Evolutionary conservation across 1,140 invertebrate genomes (phyloP), one percentile per base, ranked within the genome.

Genomic region (Drosophila nikananu): DNA sequence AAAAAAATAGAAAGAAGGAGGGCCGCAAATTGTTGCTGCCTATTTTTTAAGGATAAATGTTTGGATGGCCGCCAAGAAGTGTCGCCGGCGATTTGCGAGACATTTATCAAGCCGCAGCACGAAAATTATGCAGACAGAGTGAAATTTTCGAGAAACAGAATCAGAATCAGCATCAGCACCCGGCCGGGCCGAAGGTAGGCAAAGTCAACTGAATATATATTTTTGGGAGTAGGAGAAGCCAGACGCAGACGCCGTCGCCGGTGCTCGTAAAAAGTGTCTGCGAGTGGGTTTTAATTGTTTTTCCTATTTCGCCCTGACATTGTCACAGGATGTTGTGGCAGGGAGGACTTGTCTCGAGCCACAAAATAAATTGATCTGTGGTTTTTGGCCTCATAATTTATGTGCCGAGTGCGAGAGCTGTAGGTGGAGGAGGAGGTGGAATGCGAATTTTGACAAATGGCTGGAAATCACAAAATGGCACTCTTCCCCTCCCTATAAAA

Each of bases 361-460:
- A 73, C 81, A 84, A 90, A 84, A 90, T 89, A 89, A 89, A 89
- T 89, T 89, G 84, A 89, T 89, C 86, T 89, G 86, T 37, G 84
- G 84, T 64, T 79, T 57, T 83, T 65, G 66, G 58, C 51, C 68
- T 81, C 78, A 90, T 89, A 89, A 89, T 89, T 89, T 90, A 89
- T 89, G 70, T 65, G 77, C 58, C 49, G 48, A 49, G 52, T 39
- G n/a, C 58, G 27, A 9, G 17, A 35, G 35, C 3, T 7, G 48
- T 10, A 13, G 15, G 17, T 4, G 15, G 25, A 27, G 67, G 21
- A 15, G n/a, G 27, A 51, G 63, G 39, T 25, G 41, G 41, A 44
- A 65, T 66, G 74, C 48, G 71, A 80, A 67, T 68, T 84, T 89
- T 89, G 84, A 89, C 86, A 89, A 89, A 89, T 89, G 81, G 77